phyloP scores from a whole-genome alignment of 2,797 vertebrate genomes.

The Gila robusta region DNA sequence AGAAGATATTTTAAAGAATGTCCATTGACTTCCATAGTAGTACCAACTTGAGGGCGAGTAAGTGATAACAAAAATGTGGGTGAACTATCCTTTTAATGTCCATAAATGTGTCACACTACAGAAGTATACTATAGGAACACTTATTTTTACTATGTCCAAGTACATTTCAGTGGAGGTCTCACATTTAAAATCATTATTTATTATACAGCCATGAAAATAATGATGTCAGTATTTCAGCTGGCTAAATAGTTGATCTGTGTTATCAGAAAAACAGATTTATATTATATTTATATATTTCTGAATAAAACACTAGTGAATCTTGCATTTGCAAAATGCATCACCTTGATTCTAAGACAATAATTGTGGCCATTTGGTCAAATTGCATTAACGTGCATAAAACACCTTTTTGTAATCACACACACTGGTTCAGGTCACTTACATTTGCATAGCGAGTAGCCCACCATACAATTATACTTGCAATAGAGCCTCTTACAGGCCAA shows the following conservation, averaged over 20 bases:
- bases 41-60: no score
- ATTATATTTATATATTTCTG: not conserved
- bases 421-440: not conserved
- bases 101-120: not conserved
- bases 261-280: not conserved
- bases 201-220: not conserved
- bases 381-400: not conserved
- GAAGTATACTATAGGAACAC: not conserved
- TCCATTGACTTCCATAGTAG: not conserved
- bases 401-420: not conserved
- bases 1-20: not conserved
- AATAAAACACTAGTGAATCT: not conserved
- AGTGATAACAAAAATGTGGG: no score
- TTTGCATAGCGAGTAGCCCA: not conserved
- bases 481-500: not conserved
- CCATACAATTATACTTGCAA: not conserved
- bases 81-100: not conserved
- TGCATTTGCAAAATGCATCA: not conserved
- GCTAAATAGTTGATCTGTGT: not conserved
- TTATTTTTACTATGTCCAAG: conserved; percentile 13
- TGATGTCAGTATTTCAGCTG: not conserved
- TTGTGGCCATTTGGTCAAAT: not conserved
- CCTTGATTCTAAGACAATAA: not conserved
- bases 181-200: not conserved
- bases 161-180: not conserved